Evolutionary conservation across 1,140 invertebrate genomes (phyloP), one percentile per base, ranked within the genome.

Genomic region (Penaeus vannamei): DNA sequence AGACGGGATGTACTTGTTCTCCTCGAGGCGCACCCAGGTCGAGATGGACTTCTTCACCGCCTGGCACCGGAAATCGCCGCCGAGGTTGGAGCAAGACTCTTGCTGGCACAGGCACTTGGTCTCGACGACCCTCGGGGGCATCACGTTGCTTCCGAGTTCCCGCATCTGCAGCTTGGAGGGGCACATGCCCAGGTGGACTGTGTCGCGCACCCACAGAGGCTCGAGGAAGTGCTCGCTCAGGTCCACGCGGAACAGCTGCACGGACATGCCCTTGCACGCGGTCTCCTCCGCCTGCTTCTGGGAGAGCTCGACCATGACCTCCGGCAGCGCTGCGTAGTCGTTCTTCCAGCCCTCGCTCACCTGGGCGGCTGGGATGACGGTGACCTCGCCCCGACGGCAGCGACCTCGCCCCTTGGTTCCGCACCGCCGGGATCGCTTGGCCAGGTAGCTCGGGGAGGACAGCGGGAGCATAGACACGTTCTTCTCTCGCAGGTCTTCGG

Each of bases 11-110:
- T 62, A 89, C 10, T 60, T 53, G 42, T 84, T 61, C 77, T 69
- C 76, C n/a, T 17, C 2, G 64, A 61, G 87, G 17, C 87, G 77
- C 29, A 72, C 66, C 90, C 90, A 91, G 29, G 84, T 91, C 26
- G 29, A 53, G 46, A 91, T 59, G 61, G 80, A 69, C 14, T 62
- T 84, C 46, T 69, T 66, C 60, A 91, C 90, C 10, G 86, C 60
- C 32, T 86, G 79, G 53, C 90, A 91, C 69, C 84, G 22, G 79
- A 89, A 91, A 64, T 89, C 90, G 19, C 76, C 83, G 22, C 90
- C 90, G 14, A 60, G 32, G 59, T 72, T 81, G 32, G 90, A 91
- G 62, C 90, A 91, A n/a, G 80, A 53, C 66, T 60, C 32, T 7
- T 61, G 17, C 62, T 89, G 83, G 62, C 90, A 91, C 46, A 91